Percentiles rank a stretch among this genome's conserved stretches.
phyloP scores from a whole-genome alignment of 2,888 invertebrate species.

The Epirrita christyi region DNA sequence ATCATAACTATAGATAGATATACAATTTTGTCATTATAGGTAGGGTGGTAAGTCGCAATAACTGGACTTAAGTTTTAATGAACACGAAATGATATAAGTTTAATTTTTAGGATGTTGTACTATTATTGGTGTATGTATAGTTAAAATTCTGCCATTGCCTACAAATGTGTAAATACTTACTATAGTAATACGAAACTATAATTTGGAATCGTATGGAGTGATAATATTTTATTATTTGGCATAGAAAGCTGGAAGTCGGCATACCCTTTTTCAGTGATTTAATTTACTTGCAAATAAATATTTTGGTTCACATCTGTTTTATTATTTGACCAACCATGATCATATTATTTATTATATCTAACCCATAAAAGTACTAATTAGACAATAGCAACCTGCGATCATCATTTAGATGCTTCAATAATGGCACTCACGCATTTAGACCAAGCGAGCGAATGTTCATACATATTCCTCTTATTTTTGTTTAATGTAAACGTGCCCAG shows the following conservation, averaged over 20 bases:
- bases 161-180: constrained; percentile 74
- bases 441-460: too few species aligned
- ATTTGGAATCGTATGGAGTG: constrained; percentile 58
- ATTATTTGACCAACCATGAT: constrained; percentile 10
- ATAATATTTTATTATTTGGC: constrained; percentile 68
- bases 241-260: constrained; percentile 65
- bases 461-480: too few species aligned
- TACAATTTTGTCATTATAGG: constrained; percentile 40
- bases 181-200: constrained; percentile 38
- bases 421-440: too few species aligned
- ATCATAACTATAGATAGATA: constrained; percentile 37
- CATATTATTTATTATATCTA: too few species aligned
- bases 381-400: too few species aligned
- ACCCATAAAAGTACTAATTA: too few species aligned
- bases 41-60: constrained; percentile 46
- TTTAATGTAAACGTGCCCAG: too few species aligned
- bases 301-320: constrained; percentile 61
- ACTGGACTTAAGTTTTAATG: constrained; percentile 43
- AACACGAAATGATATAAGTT: constrained; percentile 45
- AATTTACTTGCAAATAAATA: constrained; percentile 75
- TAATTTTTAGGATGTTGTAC: constrained; percentile 53
- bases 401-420: too few species aligned
- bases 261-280: constrained; percentile 76
- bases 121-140: constrained; percentile 68
- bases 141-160: constrained; percentile 68